Evolutionary conservation across 2,797 vertebrate species (phyloP).

Genomic region (Catostomus latipinnis): DNA sequence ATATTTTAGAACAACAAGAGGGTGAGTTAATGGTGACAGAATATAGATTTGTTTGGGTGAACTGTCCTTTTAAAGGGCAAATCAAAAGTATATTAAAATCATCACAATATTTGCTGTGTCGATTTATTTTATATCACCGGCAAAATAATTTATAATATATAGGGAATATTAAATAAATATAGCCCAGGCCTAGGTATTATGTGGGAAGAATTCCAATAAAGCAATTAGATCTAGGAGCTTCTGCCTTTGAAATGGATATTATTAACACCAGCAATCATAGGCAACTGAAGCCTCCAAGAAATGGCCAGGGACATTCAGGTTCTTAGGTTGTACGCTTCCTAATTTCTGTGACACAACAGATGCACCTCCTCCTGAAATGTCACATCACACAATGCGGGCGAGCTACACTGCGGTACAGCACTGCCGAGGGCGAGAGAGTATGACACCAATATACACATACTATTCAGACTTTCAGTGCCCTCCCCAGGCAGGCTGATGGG

Average conservation of each 20-base stretch:
- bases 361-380: conserved; percentile 43
- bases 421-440: conserved; percentile 37
- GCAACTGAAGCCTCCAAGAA: conserved; percentile 4
- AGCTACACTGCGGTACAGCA: conserved; percentile 23
- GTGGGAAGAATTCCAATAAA: not conserved
- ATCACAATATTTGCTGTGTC: no score
- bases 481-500: conserved; percentile 66
- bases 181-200: not conserved
- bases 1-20: no score
- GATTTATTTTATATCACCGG: no score
- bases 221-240: not conserved
- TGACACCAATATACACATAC: conserved; percentile 39
- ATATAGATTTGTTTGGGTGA: no score
- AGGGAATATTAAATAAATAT: no score
- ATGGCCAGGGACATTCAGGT: not conserved
- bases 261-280: not conserved
- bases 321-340: conserved; percentile 10
- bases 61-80: no score
- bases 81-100: no score
- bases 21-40: no score
- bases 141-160: no score
- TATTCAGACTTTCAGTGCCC: conserved; percentile 46
- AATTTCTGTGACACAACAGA: conserved; percentile 41
- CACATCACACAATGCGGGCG: conserved; percentile 26
- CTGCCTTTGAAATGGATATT: conserved; percentile 9